Evolutionary conservation across 2,797 vertebrate genomes (phyloP), one percentile per base, ranked within the genome.

Genomic region (Sternarchorhynchus goeldii): DNA sequence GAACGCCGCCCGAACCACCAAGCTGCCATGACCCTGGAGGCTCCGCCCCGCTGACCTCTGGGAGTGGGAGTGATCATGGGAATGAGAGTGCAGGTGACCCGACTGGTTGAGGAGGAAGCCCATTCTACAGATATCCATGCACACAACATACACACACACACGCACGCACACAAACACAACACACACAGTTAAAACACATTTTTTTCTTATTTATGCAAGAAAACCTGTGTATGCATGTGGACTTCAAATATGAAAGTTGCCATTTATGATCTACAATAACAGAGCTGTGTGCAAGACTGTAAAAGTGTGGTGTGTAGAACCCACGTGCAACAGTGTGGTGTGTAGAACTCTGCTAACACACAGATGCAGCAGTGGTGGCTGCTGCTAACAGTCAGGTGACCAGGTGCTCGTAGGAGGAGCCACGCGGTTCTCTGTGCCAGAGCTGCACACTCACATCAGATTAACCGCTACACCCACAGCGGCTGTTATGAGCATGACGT

Each of bases 401-500:
- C 25, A 25, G 25, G 25, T 25, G 25, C 25, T 25, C 25, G 25
- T 25, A 25, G 25, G 25, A 25, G 45, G 45, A 12, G 8, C 10
- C 3, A 12, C 4, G 20, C 12, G 12, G 2, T 17, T 21, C n/a
- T 41, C 64, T 21, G 14, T n/a, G 45, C n/a, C 2, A 34, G 12
- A 7, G 3, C 7, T 0, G 36, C 17, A 36, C 17, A 85, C 96
- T 95, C 92, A 99, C 97, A 99, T 90, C 75, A 99, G 84, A 82
- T 99, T 99, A 82, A 99, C 94, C 2, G 96, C 97, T 68, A 99
- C 97, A 1, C 97, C 97, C 18, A 98, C 93, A 0, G 96, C 97
- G 59, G 97, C 97, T 0, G 96, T 98, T 86, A 99, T 98, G 81
- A 99, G 95, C 97, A 99, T 99, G 82, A 96, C 91, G 25, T 99